Evolutionary conservation across 2,797 vertebrate species (phyloP).

Genomic region (Notoglanidium macrostoma): DNA sequence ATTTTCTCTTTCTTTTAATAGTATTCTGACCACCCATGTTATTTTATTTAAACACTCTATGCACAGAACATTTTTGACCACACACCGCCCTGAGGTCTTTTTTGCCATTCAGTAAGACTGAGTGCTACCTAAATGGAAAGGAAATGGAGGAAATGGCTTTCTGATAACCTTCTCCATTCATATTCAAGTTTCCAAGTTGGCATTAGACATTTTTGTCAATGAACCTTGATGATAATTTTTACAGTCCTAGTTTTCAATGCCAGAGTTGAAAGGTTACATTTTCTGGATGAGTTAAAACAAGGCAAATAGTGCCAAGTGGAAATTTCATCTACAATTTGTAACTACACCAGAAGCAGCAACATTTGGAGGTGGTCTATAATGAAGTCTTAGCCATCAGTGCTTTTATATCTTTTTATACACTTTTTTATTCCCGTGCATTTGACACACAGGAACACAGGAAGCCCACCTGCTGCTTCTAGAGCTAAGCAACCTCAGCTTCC

Average conservation of each 20-base stretch:
- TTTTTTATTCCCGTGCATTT: constrained; percentile 20
- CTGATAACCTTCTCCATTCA: not conserved
- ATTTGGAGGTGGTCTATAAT: not conserved
- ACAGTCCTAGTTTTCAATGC: not conserved
- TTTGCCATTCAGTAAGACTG: not conserved
- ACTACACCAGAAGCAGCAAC: not conserved
- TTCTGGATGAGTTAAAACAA: not conserved
- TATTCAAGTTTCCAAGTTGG: constrained; percentile 11
- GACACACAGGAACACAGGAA: constrained; percentile 42
- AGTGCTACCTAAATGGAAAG: not conserved
- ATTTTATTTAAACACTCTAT: constrained; percentile 9
- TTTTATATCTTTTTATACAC: no score
- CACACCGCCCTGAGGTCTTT: not conserved
- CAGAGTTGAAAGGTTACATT: not conserved
- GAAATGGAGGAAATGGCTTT: not conserved
- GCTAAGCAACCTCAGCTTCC: constrained; percentile 22
- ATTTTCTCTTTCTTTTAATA: constrained; percentile 43
- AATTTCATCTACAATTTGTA: not conserved
- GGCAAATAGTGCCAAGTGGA: not conserved
- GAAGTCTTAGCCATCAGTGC: not conserved
- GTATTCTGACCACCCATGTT: constrained; percentile 7
- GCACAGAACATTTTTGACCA: not conserved
- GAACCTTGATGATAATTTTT: not conserved
- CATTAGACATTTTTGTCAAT: not conserved
- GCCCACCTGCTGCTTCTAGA: constrained; percentile 29